These are phyloP conservation scores for Sycon ciliatum DNA, from an alignment of 37 sponge, comb jelly and placozoan species.

Conservation along the genomic window DNA sequence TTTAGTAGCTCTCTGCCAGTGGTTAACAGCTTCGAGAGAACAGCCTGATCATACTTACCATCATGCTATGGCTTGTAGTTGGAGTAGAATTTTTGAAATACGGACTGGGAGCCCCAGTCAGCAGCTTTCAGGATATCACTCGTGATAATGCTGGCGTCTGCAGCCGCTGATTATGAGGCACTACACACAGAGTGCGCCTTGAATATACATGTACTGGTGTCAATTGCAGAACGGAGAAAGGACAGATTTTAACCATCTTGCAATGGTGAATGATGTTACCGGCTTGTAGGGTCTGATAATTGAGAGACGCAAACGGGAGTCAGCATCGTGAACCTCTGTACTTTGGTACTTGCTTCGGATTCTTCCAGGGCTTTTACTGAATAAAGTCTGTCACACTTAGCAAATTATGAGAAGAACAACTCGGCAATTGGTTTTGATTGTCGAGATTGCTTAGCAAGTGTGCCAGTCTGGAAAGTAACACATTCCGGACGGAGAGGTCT, in stretches of 20 bases:
- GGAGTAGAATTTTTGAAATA: conserved; percentile 37
- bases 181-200: conserved; percentile 18
- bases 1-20: not conserved
- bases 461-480: conserved; percentile 16
- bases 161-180: conserved; percentile 16
- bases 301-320: too few species aligned
- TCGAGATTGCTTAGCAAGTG: conserved; percentile 27
- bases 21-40: too few species aligned
- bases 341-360: conserved; percentile 1
- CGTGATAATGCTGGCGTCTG: conserved; percentile 20
- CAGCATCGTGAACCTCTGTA: too few species aligned
- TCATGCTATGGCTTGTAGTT: conserved; percentile 14
- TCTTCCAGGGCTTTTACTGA: conserved; percentile 10
- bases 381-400: conserved; percentile 16
- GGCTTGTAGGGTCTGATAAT: too few species aligned
- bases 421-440: conserved; percentile 13
- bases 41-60: conserved; percentile 12
- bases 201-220: too few species aligned
- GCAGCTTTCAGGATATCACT: conserved; percentile 29
- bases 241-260: too few species aligned
- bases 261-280: too few species aligned
- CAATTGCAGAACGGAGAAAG: too few species aligned
- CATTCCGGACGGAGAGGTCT: conserved; percentile 32
- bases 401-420: conserved; percentile 28
- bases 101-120: conserved; percentile 30